Conservation (phyloP, 2,888 invertebrate genomes). For the Cheilosia pagana region DNA sequence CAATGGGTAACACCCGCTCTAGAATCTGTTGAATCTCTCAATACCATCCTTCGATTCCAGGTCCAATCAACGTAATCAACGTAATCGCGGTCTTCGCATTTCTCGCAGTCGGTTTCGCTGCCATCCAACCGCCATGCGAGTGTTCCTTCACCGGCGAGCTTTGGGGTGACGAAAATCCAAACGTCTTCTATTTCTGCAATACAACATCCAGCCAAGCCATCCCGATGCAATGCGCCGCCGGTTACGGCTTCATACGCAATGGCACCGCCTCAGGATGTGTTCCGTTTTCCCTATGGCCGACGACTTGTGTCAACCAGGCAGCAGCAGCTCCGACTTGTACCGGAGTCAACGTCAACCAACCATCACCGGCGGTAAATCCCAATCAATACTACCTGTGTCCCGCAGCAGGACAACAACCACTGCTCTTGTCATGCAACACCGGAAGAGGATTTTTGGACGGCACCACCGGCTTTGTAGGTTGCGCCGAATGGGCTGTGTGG, state of each 20-base stretch:
- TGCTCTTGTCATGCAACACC: slow-evolving; percentile 59
- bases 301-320: slow-evolving; percentile 66
- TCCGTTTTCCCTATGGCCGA: slow-evolving; percentile 46
- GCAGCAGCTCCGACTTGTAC: slow-evolving; percentile 49
- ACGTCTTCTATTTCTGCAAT: slow-evolving; percentile 36
- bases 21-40: background rate
- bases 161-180: slow-evolving; percentile 30
- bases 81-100: slow-evolving; percentile 9
- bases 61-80: slow-evolving; percentile 17
- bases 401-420: slow-evolving; percentile 34
- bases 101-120: slow-evolving; percentile 20
- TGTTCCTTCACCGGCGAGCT: slow-evolving; percentile 18
- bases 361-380: slow-evolving; percentile 69
- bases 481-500: slow-evolving; percentile 76
- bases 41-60: slow-evolving; percentile 10
- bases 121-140: background rate
- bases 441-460: slow-evolving; percentile 72
- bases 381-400: slow-evolving; percentile 76
- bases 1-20: slow-evolving; percentile 1
- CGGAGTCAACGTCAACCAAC: slow-evolving; percentile 69
- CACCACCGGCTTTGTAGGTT: slow-evolving; percentile 74
- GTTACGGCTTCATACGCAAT: slow-evolving; percentile 36
- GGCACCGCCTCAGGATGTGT: slow-evolving; percentile 35
- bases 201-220: background rate
- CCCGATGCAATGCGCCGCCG: background rate